Conservation (phyloP, 2,113 vertebrate species). For the Mus spicilegus region DNA sequence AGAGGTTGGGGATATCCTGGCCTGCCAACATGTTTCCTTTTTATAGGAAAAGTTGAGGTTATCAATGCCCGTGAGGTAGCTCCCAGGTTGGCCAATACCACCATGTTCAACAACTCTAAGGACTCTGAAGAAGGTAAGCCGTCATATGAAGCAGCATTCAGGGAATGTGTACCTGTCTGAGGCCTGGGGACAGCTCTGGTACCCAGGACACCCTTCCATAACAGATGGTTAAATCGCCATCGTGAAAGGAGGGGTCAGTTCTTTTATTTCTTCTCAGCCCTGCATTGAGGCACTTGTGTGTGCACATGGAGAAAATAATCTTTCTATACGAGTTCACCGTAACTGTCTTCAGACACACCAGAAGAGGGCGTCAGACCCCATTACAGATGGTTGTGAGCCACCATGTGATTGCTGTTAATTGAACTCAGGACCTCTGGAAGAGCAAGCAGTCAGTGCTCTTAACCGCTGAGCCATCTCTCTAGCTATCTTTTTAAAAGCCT, state of each 20-base stretch:
- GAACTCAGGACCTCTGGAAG: no score
- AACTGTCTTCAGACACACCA: no score
- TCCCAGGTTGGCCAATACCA: conserved; percentile 83
- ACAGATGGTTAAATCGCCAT: background rate
- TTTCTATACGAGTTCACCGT: background rate
- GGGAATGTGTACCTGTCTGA: accelerated
- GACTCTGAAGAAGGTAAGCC: conserved; percentile 90
- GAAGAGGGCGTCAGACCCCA: no score
- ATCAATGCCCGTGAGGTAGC: conserved; percentile 96
- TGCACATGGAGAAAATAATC: no score
- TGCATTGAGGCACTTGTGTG: no score
- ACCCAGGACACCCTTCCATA: background rate
- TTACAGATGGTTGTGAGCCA: no score
- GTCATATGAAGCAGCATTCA: accelerated
- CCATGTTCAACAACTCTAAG: conserved; percentile 92
- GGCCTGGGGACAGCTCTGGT: background rate
- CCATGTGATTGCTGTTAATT: background rate
- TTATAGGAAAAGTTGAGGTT: conserved; percentile 91
- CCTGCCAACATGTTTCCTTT: conserved; percentile 39
- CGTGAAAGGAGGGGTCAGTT: background rate
- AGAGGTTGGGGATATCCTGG: accelerated
- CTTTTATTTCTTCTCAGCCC: background rate
- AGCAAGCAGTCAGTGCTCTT: no score
- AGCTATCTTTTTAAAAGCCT: background rate
- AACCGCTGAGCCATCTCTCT: no score